Percentiles rank a stretch among this genome's conserved stretches.
phyloP scores from a whole-genome alignment of 2,888 invertebrate species.

The Drosophila tripunctata region DNA sequence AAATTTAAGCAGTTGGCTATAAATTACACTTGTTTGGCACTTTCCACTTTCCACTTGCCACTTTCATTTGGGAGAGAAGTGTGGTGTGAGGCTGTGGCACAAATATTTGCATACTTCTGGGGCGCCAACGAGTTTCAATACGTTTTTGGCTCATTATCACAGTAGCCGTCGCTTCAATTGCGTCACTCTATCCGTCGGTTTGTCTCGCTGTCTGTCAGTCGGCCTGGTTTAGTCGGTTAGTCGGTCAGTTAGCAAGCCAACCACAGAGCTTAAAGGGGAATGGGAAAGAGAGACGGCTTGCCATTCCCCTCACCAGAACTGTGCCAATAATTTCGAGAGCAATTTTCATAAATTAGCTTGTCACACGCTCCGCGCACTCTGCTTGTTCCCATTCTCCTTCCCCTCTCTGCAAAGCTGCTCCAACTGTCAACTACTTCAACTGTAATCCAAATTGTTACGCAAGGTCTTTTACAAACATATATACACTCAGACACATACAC shows the following conservation, averaged over 20 bases:
- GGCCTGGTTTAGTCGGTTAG: slow-evolving; percentile 13
- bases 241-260: slow-evolving; percentile 27
- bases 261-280: not conserved
- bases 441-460: slow-evolving; percentile 77
- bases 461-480: slow-evolving; percentile 43
- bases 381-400: not conserved
- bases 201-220: slow-evolving; percentile 5
- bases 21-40: slow-evolving; percentile 70
- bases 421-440: slow-evolving; percentile 71
- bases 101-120: slow-evolving; percentile 72
- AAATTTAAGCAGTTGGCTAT: slow-evolving; percentile 69
- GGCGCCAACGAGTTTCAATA: slow-evolving; percentile 59
- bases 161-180: slow-evolving; percentile 43
- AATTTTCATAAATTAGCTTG: slow-evolving; percentile 80
- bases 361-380: slow-evolving; percentile 33
- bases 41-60: slow-evolving; percentile 30
- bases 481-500: slow-evolving; percentile 18
- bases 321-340: slow-evolving; percentile 74
- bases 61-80: slow-evolving; percentile 11
- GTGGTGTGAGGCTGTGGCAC: not conserved
- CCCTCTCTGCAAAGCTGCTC: not conserved
- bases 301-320: slow-evolving; percentile 31
- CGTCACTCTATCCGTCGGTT: slow-evolving; percentile 45
- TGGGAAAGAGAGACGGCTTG: not conserved
- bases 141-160: slow-evolving; percentile 71